These are phyloP conservation scores for Leucophenga montana DNA, from an alignment of 2,888 invertebrate genomes.

Conservation along the genomic window DNA sequence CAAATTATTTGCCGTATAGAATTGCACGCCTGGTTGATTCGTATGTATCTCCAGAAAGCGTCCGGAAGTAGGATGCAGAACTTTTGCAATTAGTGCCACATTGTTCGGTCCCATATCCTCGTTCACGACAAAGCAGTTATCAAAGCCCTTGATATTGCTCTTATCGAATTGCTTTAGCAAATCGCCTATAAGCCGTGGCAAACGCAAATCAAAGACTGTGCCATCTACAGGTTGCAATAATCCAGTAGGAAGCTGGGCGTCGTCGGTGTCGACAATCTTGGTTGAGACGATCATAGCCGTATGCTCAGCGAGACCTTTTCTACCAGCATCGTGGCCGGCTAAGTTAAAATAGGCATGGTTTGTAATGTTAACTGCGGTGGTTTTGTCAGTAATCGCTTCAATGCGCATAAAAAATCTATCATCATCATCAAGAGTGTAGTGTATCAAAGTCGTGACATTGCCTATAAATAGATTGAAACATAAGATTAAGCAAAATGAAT, in stretches of 20 bases:
- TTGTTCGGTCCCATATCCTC: slow-evolving; percentile 31
- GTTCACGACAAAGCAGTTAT: slow-evolving; percentile 59
- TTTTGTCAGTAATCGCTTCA: slow-evolving; percentile 82
- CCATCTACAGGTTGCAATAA: slow-evolving; percentile 74
- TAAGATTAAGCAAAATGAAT: too few relatives aligned
- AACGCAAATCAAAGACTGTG: slow-evolving; percentile 80
- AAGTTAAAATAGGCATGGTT: slow-evolving; percentile 94
- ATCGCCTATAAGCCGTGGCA: slow-evolving; percentile 78
- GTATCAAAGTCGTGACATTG: slow-evolving; percentile 80
- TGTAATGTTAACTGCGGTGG: slow-evolving; percentile 90
- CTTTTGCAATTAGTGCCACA: slow-evolving; percentile 46
- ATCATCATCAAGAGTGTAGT: slow-evolving; percentile 81
- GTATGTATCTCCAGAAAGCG: slow-evolving; percentile 85
- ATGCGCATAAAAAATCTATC: slow-evolving; percentile 85
- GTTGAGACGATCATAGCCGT: slow-evolving; percentile 83
- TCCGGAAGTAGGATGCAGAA: slow-evolving; percentile 79
- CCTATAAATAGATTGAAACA: slow-evolving; percentile 65
- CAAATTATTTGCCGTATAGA: slow-evolving; percentile 87
- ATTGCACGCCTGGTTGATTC: slow-evolving; percentile 92
- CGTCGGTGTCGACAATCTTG: slow-evolving; percentile 81
- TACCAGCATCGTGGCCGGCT: slow-evolving; percentile 83
- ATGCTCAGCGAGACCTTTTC: slow-evolving; percentile 80
- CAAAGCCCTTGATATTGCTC: slow-evolving; percentile 69
- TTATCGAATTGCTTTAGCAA: slow-evolving; percentile 77
- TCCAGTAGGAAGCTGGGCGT: slow-evolving; percentile 83